Percentiles rank a stretch among this genome's conserved stretches.
Evolutionary conservation across 2,113 vertebrate species (phyloP).

Genomic region (Aspiorhynchus laticeps): DNA sequence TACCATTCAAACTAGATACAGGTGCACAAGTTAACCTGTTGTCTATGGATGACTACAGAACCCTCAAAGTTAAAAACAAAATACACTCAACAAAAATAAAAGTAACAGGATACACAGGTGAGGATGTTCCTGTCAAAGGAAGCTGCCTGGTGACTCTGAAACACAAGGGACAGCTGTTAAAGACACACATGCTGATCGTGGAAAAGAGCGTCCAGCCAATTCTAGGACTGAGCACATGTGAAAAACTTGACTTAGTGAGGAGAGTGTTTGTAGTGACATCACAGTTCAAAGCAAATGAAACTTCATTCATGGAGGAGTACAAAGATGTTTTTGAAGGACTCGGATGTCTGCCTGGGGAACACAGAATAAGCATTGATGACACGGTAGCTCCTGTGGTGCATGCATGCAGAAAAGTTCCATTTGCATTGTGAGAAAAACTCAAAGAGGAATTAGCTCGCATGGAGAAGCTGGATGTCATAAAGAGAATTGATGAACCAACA

Average conservation of each 20-base stretch:
- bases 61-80: slow-evolving; percentile 41
- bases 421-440: slow-evolving; percentile 31
- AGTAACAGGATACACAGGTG: slow-evolving; percentile 47
- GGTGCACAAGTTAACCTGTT: slow-evolving; percentile 46
- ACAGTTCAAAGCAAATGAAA: background rate
- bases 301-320: slow-evolving; percentile 32
- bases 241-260: slow-evolving; percentile 39
- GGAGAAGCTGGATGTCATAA: background rate
- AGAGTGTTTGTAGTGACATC: slow-evolving; percentile 38
- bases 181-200: slow-evolving; percentile 35
- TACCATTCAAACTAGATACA: slow-evolving; percentile 47
- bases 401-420: slow-evolving; percentile 44
- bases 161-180: slow-evolving; percentile 18
- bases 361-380: slow-evolving; percentile 32
- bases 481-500: slow-evolving; percentile 41
- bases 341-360: slow-evolving; percentile 38
- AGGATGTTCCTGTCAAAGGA: slow-evolving; percentile 43
- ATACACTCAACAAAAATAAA: slow-evolving; percentile 35
- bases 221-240: slow-evolving; percentile 24
- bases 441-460: slow-evolving; percentile 31
- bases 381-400: slow-evolving; percentile 35
- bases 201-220: slow-evolving; percentile 35
- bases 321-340: slow-evolving; percentile 41
- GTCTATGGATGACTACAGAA: slow-evolving; percentile 10
- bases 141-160: slow-evolving; percentile 31